These are phyloP conservation scores for Apocheima hispidaria DNA, from an alignment of 2,888 invertebrate species.

Conservation along the genomic window DNA sequence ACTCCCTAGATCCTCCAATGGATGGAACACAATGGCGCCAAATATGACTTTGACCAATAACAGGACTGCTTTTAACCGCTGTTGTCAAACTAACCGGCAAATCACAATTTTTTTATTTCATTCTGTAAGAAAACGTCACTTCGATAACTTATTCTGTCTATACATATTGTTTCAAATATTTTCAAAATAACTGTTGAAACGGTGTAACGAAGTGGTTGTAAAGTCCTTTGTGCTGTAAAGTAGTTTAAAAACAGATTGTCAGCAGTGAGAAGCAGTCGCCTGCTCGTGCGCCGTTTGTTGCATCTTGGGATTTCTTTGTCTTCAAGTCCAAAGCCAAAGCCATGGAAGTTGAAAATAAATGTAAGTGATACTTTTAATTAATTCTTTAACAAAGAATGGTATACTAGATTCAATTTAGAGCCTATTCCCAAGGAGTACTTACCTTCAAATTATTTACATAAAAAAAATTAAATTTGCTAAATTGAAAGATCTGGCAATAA, in stretches of 20 bases:
- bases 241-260: constrained; percentile 48
- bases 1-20: constrained; percentile 63
- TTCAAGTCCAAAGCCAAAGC: constrained; percentile 47
- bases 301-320: constrained; percentile 22
- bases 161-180: constrained; percentile 52
- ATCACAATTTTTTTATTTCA: constrained; percentile 48
- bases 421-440: background rate
- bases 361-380: constrained; percentile 59
- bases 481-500: too few species aligned
- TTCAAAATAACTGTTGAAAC: constrained; percentile 74
- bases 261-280: constrained; percentile 49
- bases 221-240: constrained; percentile 50
- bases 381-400: background rate
- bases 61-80: constrained; percentile 54
- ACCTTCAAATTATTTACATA: too few species aligned
- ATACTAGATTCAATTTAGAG: background rate
- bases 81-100: constrained; percentile 59
- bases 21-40: constrained; percentile 63
- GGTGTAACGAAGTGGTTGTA: constrained; percentile 54
- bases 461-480: too few species aligned
- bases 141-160: constrained; percentile 63
- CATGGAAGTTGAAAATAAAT: constrained; percentile 79
- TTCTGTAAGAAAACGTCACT: constrained; percentile 55
- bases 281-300: constrained; percentile 51
- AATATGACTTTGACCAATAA: constrained; percentile 75